A percentile compares a stretch with the other conserved stretches of the same genome.
phyloP scores from a whole-genome alignment of 2,888 invertebrate species.

The Itoplectis maculator region DNA sequence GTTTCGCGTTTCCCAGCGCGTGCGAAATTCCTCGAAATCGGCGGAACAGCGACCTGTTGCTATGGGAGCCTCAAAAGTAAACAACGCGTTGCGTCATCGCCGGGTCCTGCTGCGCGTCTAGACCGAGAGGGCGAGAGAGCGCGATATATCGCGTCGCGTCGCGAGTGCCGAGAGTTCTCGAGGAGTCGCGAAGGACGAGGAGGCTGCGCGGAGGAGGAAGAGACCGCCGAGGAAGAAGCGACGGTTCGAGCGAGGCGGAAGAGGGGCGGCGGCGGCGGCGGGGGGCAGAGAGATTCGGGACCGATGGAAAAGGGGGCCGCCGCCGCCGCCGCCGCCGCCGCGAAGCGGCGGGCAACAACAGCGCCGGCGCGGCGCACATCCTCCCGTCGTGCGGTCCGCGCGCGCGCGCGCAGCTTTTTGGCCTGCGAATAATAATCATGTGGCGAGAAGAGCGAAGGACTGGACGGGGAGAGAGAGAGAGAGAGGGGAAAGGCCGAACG shows the following conservation, averaged over 20 bases:
- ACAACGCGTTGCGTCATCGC: conserved; percentile 81
- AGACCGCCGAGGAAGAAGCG: conserved; percentile 32
- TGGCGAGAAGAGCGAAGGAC: conserved; percentile 32
- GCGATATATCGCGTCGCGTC: conserved; percentile 12
- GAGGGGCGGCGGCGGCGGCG: conserved; percentile 31
- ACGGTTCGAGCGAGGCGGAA: conserved; percentile 12
- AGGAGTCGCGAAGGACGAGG: conserved; percentile 25
- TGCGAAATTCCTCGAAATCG: conserved; percentile 64
- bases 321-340: no score
- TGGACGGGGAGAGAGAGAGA: conserved; percentile 17
- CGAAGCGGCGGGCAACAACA: conserved; percentile 51
- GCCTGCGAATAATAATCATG: conserved; percentile 79
- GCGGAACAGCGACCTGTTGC: conserved; percentile 81
- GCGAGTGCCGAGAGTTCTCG: conserved; percentile 3
- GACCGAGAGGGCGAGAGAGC: conserved; percentile 48
- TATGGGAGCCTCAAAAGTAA: conserved; percentile 81
- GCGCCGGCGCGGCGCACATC: conserved; percentile 65
- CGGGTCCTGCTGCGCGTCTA: conserved; percentile 58
- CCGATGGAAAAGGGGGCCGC: conserved; percentile 52
- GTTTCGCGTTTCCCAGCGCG: conserved; percentile 56
- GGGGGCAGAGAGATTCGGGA: conserved; percentile 52
- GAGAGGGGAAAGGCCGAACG: conserved; percentile 48
- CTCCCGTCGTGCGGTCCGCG: conserved; percentile 68
- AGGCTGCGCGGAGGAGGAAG: conserved; percentile 35
- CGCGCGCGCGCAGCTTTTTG: conserved; percentile 78